A percentile compares a stretch with the other conserved stretches of the same genome.
phyloP scores from a whole-genome alignment of 2,797 vertebrate species.

The Cichlasoma orientale region DNA sequence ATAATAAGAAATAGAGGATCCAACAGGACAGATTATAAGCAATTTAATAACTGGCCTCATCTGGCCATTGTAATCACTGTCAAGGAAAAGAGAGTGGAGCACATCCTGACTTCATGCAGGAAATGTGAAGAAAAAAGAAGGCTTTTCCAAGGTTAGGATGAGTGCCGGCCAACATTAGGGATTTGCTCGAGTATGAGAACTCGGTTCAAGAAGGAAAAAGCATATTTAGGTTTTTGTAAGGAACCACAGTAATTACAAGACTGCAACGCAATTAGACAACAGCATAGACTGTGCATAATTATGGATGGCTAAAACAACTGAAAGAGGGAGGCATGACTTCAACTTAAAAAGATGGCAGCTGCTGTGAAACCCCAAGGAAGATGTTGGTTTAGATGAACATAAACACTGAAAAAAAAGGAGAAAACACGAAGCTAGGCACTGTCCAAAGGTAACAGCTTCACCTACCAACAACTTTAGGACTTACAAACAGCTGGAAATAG shows the following conservation, averaged over 20 bases:
- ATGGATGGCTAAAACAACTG: neutral
- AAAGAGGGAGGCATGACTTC: neutral
- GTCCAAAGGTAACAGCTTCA: too few relatives aligned
- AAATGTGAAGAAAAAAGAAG: neutral
- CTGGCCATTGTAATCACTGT: neutral
- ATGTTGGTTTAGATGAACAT: neutral
- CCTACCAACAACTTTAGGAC: too few relatives aligned
- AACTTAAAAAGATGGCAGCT: neutral
- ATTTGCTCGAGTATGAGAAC: neutral
- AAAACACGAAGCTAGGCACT: neutral
- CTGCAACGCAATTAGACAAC: neutral
- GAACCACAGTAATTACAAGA: conserved; percentile 1
- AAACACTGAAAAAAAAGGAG: neutral
- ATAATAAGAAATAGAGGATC: too few relatives aligned
- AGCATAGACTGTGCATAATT: neutral
- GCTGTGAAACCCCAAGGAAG: neutral
- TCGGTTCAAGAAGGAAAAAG: neutral
- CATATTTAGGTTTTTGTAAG: neutral
- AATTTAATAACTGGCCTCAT: neutral
- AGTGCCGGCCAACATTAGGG: neutral
- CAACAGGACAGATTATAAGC: neutral
- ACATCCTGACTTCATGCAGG: neutral
- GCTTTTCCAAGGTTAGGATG: neutral
- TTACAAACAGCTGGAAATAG: too few relatives aligned
- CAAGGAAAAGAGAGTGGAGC: neutral